Evolutionary conservation across 2,797 vertebrate species (phyloP), one percentile per base, ranked within the genome.

Genomic region (Pyrocephalus nanus): DNA sequence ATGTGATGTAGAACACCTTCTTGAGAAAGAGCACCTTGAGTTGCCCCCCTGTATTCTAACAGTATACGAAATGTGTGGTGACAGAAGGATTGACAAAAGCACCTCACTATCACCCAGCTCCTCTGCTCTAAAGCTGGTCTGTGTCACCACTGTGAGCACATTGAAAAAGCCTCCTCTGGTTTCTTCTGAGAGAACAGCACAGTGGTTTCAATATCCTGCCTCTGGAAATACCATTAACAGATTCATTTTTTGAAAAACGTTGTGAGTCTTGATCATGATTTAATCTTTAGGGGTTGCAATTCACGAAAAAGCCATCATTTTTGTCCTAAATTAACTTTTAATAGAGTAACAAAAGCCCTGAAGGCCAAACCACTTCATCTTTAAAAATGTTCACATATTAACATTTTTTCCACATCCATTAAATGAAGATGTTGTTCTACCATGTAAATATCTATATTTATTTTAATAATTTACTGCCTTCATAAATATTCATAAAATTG

Each of bases 401-500:
- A 91, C 73, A 87, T 96, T 95, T 82, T 95, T 95, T 93, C 73
- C 86, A 72, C 89, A 90, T 92, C 61, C 30, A 88, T 83, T 91
- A 88, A 96, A 91, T 89, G 89, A 96, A 90, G 93, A 92, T 92
- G 84, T 91, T 96, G 76, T 95, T 94, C 83, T 96, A 95, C 78
- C 95, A 78, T 84, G 61, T 95, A 96, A 96, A 95, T 95, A 96
- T 95, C 93, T 97, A 48, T 66, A 86, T 93, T 84, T 94, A 85
- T 94, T 60, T 97, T 92, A 94, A 96, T 96, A 92, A 96, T 95
- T 94, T 96, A 95, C 77, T 67, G 15, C 45, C 40, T 32, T 94
- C 48, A 95, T 96, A 96, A 97, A 96, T 96, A 95, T 96, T 96
- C 76, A 96, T 95, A 77, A 66, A 87, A 84, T 85, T 89, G 32